These are phyloP conservation scores for Sinella curviseta DNA, from an alignment of 1,140 invertebrate species.

Conservation along the genomic window DNA sequence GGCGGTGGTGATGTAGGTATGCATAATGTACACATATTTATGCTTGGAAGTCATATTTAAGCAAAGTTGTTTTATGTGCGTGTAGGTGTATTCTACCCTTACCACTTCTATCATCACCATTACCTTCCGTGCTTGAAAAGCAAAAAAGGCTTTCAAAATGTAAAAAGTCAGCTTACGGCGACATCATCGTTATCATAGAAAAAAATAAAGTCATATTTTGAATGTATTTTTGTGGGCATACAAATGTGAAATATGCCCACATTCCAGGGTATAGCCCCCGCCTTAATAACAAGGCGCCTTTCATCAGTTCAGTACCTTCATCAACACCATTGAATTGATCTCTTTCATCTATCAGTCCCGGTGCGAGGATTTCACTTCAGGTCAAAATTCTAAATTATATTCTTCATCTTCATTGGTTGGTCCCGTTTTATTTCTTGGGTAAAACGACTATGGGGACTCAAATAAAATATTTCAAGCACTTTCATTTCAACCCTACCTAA, in stretches of 20 bases:
- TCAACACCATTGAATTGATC: constrained; percentile 4
- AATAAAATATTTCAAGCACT: too few species aligned
- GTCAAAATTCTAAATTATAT: constrained; percentile 13
- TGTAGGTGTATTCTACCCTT: too few species aligned
- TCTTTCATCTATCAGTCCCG: neutral
- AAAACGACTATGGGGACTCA: neutral
- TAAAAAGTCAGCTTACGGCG: neutral
- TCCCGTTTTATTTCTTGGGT: neutral
- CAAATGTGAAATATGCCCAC: too few species aligned
- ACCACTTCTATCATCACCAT: too few species aligned
- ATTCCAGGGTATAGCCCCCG: too few species aligned
- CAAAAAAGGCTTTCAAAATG: too few species aligned
- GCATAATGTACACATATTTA: neutral
- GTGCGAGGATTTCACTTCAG: neutral
- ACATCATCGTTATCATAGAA: neutral
- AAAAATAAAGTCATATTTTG: too few species aligned
- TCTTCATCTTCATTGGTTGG: neutral
- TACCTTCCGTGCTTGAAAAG: too few species aligned
- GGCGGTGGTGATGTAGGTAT: neutral
- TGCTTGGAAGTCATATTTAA: too few species aligned
- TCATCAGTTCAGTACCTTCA: neutral
- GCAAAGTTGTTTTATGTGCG: too few species aligned
- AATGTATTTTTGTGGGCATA: too few species aligned
- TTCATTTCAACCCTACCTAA: neutral
- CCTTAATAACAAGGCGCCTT: neutral